A percentile compares a stretch with the other conserved stretches of the same genome.
These are phyloP conservation scores for Enteromius argenteus DNA, from an alignment of 2,797 vertebrate species.

Conservation along the genomic window DNA sequence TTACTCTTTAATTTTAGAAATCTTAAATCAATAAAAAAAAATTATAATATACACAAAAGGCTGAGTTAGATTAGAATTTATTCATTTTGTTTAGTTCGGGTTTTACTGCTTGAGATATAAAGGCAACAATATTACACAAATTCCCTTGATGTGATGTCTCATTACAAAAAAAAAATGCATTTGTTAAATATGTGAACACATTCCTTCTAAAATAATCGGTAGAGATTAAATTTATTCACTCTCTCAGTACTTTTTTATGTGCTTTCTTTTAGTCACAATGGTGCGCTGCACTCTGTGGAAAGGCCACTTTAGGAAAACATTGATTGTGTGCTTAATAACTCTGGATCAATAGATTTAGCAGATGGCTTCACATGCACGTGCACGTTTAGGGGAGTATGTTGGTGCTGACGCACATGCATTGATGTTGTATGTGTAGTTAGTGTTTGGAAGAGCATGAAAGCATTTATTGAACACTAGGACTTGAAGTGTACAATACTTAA, in stretches of 20 bases:
- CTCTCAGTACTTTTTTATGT: not conserved
- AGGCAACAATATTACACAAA: not conserved
- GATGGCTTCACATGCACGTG: conserved; percentile 30
- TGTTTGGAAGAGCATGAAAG: conserved; percentile 24
- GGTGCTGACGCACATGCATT: conserved; percentile 7
- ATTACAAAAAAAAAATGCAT: not conserved
- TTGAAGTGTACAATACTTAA: not conserved
- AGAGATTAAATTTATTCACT: not conserved
- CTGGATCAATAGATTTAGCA: conserved; percentile 39
- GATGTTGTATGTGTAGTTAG: conserved; percentile 14
- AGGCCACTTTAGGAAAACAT: conserved; percentile 29
- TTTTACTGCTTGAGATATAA: not conserved
- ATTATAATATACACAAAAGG: not conserved
- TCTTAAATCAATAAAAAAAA: not conserved
- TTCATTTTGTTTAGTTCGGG: not conserved
- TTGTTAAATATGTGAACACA: not conserved
- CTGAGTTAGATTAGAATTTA: not conserved
- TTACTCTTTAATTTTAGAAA: not conserved
- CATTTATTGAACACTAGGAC: not conserved
- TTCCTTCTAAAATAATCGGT: not conserved
- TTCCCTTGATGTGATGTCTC: not conserved
- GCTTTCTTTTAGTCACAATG: not conserved
- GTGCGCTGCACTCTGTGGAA: conserved; percentile 4
- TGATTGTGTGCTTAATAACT: conserved; percentile 39
- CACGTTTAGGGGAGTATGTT: conserved; percentile 26